A percentile compares a stretch with the other conserved stretches of the same genome.
Evolutionary conservation across 2,113 vertebrate genomes (phyloP).

Genomic region (Eonycteris spelaea): DNA sequence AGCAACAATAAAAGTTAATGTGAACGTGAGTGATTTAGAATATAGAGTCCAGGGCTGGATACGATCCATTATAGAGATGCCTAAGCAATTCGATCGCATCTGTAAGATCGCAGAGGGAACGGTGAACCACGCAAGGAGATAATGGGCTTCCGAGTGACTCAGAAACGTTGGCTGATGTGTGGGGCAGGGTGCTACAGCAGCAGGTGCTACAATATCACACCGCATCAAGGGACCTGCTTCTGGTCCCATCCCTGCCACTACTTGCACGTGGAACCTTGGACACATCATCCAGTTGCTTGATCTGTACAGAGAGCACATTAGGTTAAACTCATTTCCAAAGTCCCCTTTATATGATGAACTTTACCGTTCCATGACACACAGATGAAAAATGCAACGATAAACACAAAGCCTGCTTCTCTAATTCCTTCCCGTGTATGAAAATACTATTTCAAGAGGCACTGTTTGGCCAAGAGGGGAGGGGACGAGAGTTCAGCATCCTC

Average conservation of each 20-base stretch:
- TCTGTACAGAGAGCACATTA: not conserved
- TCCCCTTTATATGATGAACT: not conserved
- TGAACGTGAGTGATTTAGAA: not conserved
- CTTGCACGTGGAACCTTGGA: too few species aligned
- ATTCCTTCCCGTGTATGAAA: not conserved
- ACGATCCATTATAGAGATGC: accelerated
- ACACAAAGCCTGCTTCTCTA: not conserved
- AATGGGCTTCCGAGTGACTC: not conserved
- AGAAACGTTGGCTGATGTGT: not conserved
- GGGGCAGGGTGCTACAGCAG: accelerated
- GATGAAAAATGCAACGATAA: not conserved
- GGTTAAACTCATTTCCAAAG: not conserved
- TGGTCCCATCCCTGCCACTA: not conserved
- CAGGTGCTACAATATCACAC: accelerated
- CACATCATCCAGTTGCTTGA: not conserved
- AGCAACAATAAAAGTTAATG: not conserved
- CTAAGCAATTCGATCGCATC: not conserved
- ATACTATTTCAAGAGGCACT: not conserved
- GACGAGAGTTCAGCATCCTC: not conserved
- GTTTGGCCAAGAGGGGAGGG: too few species aligned
- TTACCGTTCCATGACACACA: not conserved
- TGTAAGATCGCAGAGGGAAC: not conserved
- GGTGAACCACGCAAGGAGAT: not conserved
- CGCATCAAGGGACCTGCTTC: not conserved
- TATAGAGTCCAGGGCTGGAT: not conserved